Conservation (phyloP, 2,113 vertebrate genomes). For the Telmatochromis bifrenatus region DNA sequence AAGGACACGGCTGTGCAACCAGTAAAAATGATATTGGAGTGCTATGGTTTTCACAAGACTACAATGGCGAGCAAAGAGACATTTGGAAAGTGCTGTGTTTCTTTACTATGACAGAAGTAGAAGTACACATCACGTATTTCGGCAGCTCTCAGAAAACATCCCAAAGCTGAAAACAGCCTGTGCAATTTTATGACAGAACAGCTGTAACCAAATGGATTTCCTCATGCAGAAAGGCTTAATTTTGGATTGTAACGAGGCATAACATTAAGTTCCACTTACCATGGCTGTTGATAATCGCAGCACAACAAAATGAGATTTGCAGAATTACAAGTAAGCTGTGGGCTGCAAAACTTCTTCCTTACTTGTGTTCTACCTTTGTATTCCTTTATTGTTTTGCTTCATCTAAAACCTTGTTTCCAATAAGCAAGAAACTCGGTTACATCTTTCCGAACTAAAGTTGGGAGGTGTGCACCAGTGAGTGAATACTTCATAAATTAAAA, state of each 20-base stretch:
- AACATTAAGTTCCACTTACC: constrained; percentile 38
- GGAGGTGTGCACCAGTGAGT: background rate
- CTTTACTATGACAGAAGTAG: background rate
- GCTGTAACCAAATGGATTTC: constrained; percentile 38
- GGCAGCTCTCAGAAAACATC: background rate
- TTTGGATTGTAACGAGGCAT: constrained; percentile 32
- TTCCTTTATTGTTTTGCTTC: background rate
- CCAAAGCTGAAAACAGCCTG: background rate
- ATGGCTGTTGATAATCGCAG: constrained; percentile 31
- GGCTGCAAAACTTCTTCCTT: background rate
- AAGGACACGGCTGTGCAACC: background rate
- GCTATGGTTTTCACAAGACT: background rate
- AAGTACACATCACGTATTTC: background rate
- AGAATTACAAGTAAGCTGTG: constrained; percentile 35
- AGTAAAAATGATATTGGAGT: background rate
- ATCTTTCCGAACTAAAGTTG: background rate
- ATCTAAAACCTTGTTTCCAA: background rate
- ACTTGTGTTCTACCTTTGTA: background rate
- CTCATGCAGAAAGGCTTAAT: constrained; percentile 40
- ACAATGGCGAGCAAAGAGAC: background rate
- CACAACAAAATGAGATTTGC: constrained; percentile 51
- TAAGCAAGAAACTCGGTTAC: background rate
- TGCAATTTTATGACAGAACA: constrained; percentile 12
- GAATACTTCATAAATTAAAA: background rate
- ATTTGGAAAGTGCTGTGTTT: background rate